These are phyloP conservation scores for Mormyrus proboscirostris DNA, from an alignment of 2,797 vertebrate species.

Conservation along the genomic window DNA sequence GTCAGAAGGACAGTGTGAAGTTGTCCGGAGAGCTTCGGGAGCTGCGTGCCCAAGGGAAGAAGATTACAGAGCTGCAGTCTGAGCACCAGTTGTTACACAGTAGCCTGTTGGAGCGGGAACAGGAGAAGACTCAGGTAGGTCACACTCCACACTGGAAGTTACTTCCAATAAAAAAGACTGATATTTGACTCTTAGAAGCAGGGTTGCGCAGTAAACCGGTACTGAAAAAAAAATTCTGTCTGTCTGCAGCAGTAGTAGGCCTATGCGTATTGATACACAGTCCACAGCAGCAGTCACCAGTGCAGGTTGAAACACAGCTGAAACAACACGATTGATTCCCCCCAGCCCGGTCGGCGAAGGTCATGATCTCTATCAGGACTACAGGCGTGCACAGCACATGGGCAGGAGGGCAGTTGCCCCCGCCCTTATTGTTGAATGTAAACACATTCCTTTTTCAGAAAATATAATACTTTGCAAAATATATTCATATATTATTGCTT, in stretches of 20 bases:
- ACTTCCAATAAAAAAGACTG: not conserved
- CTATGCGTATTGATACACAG: not conserved
- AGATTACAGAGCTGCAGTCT: conserved; percentile 36
- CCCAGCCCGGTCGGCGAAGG: too few relatives aligned
- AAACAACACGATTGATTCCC: not conserved
- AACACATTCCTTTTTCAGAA: not conserved
- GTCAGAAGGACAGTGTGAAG: conserved; percentile 49
- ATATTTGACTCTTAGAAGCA: not conserved
- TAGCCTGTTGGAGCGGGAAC: conserved; percentile 38
- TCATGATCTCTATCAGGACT: not conserved
- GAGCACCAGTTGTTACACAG: conserved; percentile 43
- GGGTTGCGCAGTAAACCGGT: not conserved
- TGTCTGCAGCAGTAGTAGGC: not conserved
- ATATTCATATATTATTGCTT: not conserved
- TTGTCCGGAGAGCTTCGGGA: conserved; percentile 44
- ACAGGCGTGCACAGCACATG: not conserved
- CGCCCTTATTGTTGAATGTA: not conserved
- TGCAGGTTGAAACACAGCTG: not conserved
- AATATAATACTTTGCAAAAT: not conserved
- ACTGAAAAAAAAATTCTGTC: not conserved
- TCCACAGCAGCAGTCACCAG: not conserved
- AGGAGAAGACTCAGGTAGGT: conserved; percentile 38
- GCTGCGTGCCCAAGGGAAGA: conserved; percentile 18
- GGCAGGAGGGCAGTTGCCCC: not conserved
- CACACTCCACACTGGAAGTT: not conserved